These are phyloP conservation scores for Altica lythri DNA, from an alignment of 2,888 invertebrate genomes.

Conservation along the genomic window DNA sequence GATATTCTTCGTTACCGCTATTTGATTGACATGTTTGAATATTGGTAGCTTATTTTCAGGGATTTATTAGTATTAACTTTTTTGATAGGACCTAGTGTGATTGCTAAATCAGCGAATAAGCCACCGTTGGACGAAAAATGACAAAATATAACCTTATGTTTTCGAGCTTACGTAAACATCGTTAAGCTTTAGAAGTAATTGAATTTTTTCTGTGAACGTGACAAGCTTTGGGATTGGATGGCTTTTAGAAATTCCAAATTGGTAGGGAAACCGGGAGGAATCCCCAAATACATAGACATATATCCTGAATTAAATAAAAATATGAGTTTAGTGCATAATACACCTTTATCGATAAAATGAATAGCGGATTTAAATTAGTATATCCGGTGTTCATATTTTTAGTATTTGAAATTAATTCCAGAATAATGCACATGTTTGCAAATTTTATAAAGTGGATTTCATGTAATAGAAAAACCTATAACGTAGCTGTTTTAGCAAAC, in stretches of 20 bases:
- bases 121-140: slow-evolving; percentile 5
- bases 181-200: slow-evolving; percentile 19
- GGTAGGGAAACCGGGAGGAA: slow-evolving; percentile 1
- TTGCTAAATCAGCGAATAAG: slow-evolving; percentile 3
- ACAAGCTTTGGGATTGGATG: slow-evolving; percentile 9
- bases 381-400: no score
- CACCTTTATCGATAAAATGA: no score
- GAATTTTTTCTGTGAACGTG: slow-evolving; percentile 19
- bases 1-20: no score
- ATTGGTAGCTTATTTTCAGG: slow-evolving; percentile 1
- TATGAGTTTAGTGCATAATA: not conserved
- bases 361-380: no score
- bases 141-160: slow-evolving; percentile 10
- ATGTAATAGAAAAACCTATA: no score
- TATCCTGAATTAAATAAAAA: not conserved
- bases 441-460: no score
- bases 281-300: slow-evolving; percentile 4
- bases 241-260: slow-evolving; percentile 15
- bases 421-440: no score
- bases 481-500: no score
- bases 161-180: slow-evolving; percentile 6
- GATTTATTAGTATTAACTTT: not conserved
- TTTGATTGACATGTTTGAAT: slow-evolving; percentile 2
- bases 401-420: no score
- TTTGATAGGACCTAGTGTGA: not conserved